Percentiles rank a stretch among this genome's conserved stretches.
phyloP scores from a whole-genome alignment of 2,797 vertebrate species.

The Sylvilagus floridanus region DNA sequence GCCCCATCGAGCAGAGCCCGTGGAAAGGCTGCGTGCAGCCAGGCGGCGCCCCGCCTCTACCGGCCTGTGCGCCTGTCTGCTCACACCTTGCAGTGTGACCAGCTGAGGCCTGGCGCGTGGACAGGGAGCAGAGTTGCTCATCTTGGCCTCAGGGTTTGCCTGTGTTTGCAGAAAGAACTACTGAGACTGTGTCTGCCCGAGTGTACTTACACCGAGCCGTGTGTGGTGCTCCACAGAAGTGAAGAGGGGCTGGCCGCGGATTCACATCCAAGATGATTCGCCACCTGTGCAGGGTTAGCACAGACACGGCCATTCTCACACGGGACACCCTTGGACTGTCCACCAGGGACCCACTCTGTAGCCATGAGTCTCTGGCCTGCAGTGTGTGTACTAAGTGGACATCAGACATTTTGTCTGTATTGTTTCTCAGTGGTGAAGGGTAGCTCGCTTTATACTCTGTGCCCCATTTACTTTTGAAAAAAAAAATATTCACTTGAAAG shows the following conservation, averaged over 20 bases:
- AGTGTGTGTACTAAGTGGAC: not conserved
- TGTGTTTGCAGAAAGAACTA: not conserved
- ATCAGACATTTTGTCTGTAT: not conserved
- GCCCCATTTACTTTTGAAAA: not conserved
- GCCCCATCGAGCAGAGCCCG: no score
- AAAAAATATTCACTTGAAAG: no score
- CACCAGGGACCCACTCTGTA: not conserved
- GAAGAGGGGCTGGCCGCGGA: slow-evolving; percentile 22
- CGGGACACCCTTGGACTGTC: not conserved
- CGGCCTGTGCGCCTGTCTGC: slow-evolving; percentile 57
- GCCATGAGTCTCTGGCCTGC: not conserved
- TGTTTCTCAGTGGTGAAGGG: not conserved
- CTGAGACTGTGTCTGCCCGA: not conserved
- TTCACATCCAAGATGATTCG: not conserved
- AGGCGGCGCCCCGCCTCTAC: not conserved
- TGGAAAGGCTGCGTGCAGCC: not conserved
- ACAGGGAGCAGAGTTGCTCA: not conserved
- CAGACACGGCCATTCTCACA: not conserved
- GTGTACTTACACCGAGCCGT: not conserved
- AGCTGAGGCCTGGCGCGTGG: not conserved
- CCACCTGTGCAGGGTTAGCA: not conserved
- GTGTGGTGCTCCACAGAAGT: not conserved
- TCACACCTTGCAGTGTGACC: slow-evolving; percentile 4
- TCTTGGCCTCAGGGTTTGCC: not conserved
- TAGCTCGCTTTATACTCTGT: not conserved